Evolutionary conservation across 2,888 invertebrate species (phyloP), one percentile per base, ranked within the genome.

Genomic region (Cantharis lateralis): DNA sequence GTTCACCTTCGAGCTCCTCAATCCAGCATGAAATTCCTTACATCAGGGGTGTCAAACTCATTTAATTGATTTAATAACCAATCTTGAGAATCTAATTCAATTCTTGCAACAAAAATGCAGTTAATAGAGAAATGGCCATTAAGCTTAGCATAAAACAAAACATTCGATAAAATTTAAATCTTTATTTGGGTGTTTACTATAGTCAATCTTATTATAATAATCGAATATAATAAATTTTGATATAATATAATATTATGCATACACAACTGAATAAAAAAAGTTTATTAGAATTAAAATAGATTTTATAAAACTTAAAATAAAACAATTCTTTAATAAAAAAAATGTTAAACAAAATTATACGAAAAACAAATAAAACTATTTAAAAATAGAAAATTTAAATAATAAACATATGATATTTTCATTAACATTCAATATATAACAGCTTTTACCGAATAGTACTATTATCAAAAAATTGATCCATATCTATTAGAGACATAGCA

Each of bases 401-500:
- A 18, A 64, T 11, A 20, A 66, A 66, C 11, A 20, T 3, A 64
- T 11, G 4, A 63, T 32, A 24, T 2, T 48, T 9, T 13, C n/a
- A 9, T 48, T n/a, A 48, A n/a, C n/a, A 16, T 20, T 66, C n/a
- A 20, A 66, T n/a, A 63, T 13, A 9, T 20, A 64, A 64, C 18
- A 61, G 61, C n/a, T 16, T 15, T 61, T 18, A 70, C 2, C 9
- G 24, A 9, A 24, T 5, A 9, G 7, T 48, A 26, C 15, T 32
- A 71, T 32, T 72, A 16, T 72, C 18, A 32, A 71, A 74, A 78
- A 82, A 84, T 79, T 86, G 82, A 81, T 87, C 86, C 16, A 85
- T 83, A 82, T 87, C 85, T 64, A 87, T 84, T 71, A 85, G 76
- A 7, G 87, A 86, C 84, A 86, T 84, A 5, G 85, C 85, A 62